These are phyloP conservation scores for Siphlonurus alternatus DNA, from an alignment of 2,888 invertebrate species.

Conservation along the genomic window DNA sequence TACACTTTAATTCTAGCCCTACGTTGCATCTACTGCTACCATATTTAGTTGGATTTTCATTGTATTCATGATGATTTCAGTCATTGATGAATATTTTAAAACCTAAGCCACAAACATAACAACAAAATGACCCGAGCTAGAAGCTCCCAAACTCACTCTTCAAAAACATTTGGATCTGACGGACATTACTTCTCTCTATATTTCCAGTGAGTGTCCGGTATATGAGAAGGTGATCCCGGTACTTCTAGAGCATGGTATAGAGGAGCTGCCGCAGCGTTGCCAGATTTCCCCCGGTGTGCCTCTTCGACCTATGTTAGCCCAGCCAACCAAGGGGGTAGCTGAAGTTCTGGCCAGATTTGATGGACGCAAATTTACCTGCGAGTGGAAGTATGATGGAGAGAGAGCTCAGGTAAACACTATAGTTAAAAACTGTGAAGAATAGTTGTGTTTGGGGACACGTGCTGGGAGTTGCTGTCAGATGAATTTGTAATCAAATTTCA, in stretches of 20 bases:
- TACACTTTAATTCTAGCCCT: no score
- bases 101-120: no score
- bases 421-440: neutral
- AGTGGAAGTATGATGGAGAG: conserved; percentile 99
- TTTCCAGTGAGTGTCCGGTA: conserved; percentile 76
- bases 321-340: conserved; percentile 86
- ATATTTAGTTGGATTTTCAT: no score
- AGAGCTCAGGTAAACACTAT: conserved; percentile 59
- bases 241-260: conserved; percentile 57
- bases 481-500: no score
- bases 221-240: conserved; percentile 71
- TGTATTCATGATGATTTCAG: no score
- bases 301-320: conserved; percentile 95
- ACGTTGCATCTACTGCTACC: no score
- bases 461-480: neutral
- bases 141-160: no score
- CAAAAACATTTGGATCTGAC: no score
- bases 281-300: conserved; percentile 84
- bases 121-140: no score
- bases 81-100: no score
- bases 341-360: conserved; percentile 78
- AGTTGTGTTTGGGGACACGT: neutral
- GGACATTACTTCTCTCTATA: no score
- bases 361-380: conserved; percentile 82
- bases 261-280: conserved; percentile 58